Evolutionary conservation across 1,140 invertebrate species (phyloP), one percentile per base, ranked within the genome.

Genomic region (Drosophila varians): DNA sequence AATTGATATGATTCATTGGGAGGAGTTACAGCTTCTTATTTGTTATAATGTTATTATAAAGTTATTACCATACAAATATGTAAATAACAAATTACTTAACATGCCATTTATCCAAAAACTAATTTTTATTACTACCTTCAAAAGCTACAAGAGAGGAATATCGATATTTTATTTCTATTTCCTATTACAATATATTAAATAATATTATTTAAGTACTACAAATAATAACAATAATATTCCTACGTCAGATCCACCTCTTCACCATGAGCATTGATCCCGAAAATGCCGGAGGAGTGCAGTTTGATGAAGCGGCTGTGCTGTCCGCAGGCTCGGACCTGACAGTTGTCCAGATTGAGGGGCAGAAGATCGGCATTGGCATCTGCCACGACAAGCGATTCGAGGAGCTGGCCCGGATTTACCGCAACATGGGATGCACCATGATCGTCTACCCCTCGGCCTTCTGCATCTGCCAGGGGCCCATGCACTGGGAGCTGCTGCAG

Each of bases 321-420:
- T 93, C 93, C 60, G 91, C 96, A 1, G 98, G 98, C 3, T 93
- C 95, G 76, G 90, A 93, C 3, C 91, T 98, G 8, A 95, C 94
- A 0, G 95, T 92, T 0, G 96, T 99, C 86, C 92, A 96, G 36
- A 94, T 94, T 49, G 93, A 93, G 6, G 94, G 95, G 34, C 72
- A 75, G 2, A 97, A 95, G 92, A 92, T 99, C 69, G 98, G 98
- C 1, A 79, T 98, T 49, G 97, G 97, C 7, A 98, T 99, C 76
- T 99, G 98, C 77, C 98, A 99, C 87, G 98, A 99, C 91, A 94
- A 99, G 21, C 92, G 98, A 47, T 99, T 99, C 92, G 94, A 96
- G 62, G 97, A 98, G 92, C 92, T 99, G 93, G 96, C 97, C 0
- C 93, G 95, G 61, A 74, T 98, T 4, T 98, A 98, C 92, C 92